Percentiles rank a stretch among this genome's conserved stretches.
phyloP scores from a whole-genome alignment of 2,797 vertebrate species.

The Poecilia wingei region DNA sequence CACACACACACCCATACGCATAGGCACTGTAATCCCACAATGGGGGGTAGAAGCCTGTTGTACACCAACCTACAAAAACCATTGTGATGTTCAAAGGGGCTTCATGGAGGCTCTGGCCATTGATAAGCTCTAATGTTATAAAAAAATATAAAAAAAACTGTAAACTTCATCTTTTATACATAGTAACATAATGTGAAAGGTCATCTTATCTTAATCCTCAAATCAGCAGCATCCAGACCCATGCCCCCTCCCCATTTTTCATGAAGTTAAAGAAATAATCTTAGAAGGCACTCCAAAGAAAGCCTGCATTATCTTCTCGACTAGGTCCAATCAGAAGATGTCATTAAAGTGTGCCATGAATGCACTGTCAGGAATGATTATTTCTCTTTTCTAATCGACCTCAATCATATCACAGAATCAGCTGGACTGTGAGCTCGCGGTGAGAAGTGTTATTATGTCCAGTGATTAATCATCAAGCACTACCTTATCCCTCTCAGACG shows the following conservation, averaged over 20 bases:
- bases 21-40: conserved; percentile 75
- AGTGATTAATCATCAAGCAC: conserved; percentile 75
- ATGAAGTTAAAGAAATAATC: conserved; percentile 83
- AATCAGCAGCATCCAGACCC: conserved; percentile 80
- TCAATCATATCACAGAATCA: conserved; percentile 76
- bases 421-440: conserved; percentile 71
- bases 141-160: conserved; percentile 74
- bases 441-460: conserved; percentile 78
- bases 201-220: conserved; percentile 85
- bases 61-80: conserved; percentile 61
- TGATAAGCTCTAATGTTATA: conserved; percentile 82
- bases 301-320: conserved; percentile 75
- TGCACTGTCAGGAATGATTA: conserved; percentile 74
- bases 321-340: conserved; percentile 77
- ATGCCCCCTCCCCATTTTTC: conserved; percentile 64
- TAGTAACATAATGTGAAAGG: conserved; percentile 82
- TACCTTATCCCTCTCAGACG: conserved; percentile 71
- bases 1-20: conserved; percentile 21
- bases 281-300: conserved; percentile 75
- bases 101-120: conserved; percentile 74
- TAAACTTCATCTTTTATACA: conserved; percentile 84
- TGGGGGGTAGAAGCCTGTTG: conserved; percentile 75
- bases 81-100: conserved; percentile 77
- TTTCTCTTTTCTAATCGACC: conserved; percentile 75
- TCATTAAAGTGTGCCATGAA: conserved; percentile 76